Evolutionary conservation across 2,113 vertebrate genomes (phyloP).

Genomic region (Puntigrus tetrazona): DNA sequence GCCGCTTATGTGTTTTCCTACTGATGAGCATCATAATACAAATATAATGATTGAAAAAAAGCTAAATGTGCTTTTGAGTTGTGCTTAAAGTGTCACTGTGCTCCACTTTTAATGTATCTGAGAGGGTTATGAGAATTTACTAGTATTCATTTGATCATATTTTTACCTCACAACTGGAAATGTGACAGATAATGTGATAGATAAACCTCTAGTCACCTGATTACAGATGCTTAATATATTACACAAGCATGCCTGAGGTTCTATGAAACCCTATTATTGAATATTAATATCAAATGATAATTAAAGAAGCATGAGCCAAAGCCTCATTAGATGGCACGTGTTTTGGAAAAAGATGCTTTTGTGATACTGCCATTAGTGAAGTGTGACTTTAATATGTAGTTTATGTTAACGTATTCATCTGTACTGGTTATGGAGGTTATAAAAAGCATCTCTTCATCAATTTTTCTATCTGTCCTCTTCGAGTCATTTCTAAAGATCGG

Average conservation of each 20-base stretch:
- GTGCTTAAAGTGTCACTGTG: conserved; percentile 63
- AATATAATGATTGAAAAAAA: conserved; percentile 13
- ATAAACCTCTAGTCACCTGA: background rate
- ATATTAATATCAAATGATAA: background rate
- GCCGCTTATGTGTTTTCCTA: conserved; percentile 5
- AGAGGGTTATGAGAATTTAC: background rate
- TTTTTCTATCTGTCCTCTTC: background rate
- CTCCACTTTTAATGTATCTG: background rate
- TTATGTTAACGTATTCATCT: background rate
- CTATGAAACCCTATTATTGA: background rate
- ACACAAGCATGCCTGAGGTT: conserved; percentile 8
- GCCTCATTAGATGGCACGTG: background rate
- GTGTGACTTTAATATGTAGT: background rate
- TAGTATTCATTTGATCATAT: background rate
- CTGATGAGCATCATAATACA: background rate
- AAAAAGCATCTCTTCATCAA: conserved; percentile 11
- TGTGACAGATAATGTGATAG: conserved; percentile 21
- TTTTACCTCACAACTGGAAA: background rate
- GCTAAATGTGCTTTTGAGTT: conserved; percentile 68
- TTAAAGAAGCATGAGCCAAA: conserved; percentile 27
- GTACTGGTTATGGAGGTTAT: background rate
- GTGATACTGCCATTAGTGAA: background rate
- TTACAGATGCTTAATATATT: background rate
- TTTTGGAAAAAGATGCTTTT: conserved; percentile 31
- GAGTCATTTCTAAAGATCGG: conserved; percentile 4